A percentile compares a stretch with the other conserved stretches of the same genome.
phyloP scores from a whole-genome alignment of 2,888 invertebrate species.

The Pachliopta kotzebuea region DNA sequence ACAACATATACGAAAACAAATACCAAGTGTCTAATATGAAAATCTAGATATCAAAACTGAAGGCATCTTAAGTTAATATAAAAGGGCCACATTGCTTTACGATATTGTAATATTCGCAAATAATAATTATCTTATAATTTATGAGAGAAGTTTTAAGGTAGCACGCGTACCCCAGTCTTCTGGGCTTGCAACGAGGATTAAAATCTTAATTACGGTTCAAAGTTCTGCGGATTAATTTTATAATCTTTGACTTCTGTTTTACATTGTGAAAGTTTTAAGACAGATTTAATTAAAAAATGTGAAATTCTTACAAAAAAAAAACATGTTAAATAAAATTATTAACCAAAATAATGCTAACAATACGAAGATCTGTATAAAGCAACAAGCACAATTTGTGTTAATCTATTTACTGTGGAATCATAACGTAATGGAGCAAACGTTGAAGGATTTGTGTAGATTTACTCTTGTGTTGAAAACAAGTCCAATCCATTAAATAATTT shows the following conservation, averaged over 20 bases:
- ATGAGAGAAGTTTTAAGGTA: constrained; percentile 62
- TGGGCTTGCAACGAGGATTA: constrained; percentile 57
- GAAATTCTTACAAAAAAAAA: background rate
- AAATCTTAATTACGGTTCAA: constrained; percentile 70
- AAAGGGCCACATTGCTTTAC: background rate
- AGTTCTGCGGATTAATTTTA: constrained; percentile 66
- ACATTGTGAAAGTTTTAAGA: constrained; percentile 43
- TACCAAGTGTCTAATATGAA: too few relatives aligned
- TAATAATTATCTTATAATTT: constrained; percentile 65
- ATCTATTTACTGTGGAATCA: constrained; percentile 33
- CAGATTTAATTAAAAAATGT: constrained; percentile 30
- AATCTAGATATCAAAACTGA: background rate
- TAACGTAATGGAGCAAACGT: constrained; percentile 32
- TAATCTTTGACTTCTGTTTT: constrained; percentile 53
- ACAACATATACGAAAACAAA: background rate
- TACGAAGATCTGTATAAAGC: background rate
- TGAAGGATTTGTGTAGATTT: constrained; percentile 28
- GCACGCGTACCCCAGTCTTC: constrained; percentile 54
- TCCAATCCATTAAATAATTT: constrained; percentile 29
- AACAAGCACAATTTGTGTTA: constrained; percentile 19
- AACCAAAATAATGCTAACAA: background rate
- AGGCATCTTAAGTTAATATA: background rate
- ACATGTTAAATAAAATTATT: background rate
- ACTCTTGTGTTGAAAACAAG: constrained; percentile 28
- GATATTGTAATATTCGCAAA: constrained; percentile 29